Percentiles rank a stretch among this genome's conserved stretches.
Conservation (phyloP, 2,888 invertebrate genomes). For the Anaspis maculata region DNA sequence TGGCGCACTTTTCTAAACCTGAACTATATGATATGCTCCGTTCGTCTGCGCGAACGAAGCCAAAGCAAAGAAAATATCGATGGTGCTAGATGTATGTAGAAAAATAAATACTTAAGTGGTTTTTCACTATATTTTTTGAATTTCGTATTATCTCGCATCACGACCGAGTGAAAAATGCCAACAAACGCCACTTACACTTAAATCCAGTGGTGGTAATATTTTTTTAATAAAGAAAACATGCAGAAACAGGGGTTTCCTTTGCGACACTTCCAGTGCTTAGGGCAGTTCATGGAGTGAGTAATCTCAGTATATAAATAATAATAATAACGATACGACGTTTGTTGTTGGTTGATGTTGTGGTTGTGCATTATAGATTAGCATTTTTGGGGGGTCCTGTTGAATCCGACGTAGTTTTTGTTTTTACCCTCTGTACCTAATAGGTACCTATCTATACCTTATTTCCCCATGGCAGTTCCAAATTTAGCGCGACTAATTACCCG, state of each 20-base stretch:
- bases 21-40: too few species aligned
- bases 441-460: too few species aligned
- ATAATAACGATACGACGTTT: not conserved
- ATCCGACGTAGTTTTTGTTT: too few species aligned
- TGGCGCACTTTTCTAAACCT: too few species aligned
- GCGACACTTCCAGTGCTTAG: slow-evolving; percentile 19
- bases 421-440: too few species aligned
- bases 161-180: slow-evolving; percentile 17
- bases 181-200: slow-evolving; percentile 16
- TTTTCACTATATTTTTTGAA: slow-evolving; percentile 10
- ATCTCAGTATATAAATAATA: slow-evolving; percentile 7
- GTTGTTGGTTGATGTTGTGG: too few species aligned
- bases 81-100: slow-evolving; percentile 19
- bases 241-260: slow-evolving; percentile 23
- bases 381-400: too few species aligned
- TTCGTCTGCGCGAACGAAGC: too few species aligned
- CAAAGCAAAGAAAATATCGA: slow-evolving; percentile 24
- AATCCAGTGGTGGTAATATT: slow-evolving; percentile 7
- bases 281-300: slow-evolving; percentile 24
- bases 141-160: slow-evolving; percentile 6
- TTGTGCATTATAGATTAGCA: too few species aligned
- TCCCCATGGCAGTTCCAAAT: too few species aligned
- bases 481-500: too few species aligned
- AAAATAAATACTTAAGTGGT: slow-evolving; percentile 17
- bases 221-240: slow-evolving; percentile 22